Base-by-base conservation (phyloP, 2,113 vertebrate species). In the Eublepharis macularius region DNA sequence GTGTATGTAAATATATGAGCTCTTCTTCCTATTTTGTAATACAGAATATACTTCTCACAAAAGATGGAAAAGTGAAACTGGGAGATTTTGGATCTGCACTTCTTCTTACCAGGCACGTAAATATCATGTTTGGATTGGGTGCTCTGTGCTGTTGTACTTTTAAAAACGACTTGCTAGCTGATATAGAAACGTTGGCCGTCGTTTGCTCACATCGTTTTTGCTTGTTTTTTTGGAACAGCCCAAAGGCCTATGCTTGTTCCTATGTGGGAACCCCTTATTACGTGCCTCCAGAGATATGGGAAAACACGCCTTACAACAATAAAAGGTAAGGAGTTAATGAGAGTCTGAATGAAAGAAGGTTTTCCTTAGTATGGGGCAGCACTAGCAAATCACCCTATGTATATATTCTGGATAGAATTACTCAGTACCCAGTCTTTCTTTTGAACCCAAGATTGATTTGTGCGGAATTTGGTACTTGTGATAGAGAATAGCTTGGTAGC, bases 181-280 rank as follows among this genome's bases (percentile, higher is more conserved):
- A 32, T 83, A 43, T 32, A 74, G 12, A 73, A 81, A 17, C 4
- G 14, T 66, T 83, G 82, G 34, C 69, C 1, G 10, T 80, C 54
- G 2, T 0, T 66, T 83, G 19, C 76, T 34, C 84, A 78, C 51
- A 49, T 87, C 17, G 19, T 1, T 29, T 68, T 88, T 92, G 39
- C 93, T 91, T 93, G 41, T 93, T 89, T 93, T 29, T 92, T 95
- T 92, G 84, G 82, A 76, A 63, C 89, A 99, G 98, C 92, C 96
- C 97, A 0, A 95, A 95, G 93, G 98, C 96, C 0, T 97, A 96
- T 2, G 98, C 97, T 86, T 97, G 95, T 57, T 95, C 97, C 0
- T 99, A 99, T 21, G 97, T 99, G 72, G 98, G 98, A 84, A 99
- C 98, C 12, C 98, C 98, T 6, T 99, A 98, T 84, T 99, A 99